Evolutionary conservation across 2,113 vertebrate genomes (phyloP).

Genomic region (Cettia cetti): DNA sequence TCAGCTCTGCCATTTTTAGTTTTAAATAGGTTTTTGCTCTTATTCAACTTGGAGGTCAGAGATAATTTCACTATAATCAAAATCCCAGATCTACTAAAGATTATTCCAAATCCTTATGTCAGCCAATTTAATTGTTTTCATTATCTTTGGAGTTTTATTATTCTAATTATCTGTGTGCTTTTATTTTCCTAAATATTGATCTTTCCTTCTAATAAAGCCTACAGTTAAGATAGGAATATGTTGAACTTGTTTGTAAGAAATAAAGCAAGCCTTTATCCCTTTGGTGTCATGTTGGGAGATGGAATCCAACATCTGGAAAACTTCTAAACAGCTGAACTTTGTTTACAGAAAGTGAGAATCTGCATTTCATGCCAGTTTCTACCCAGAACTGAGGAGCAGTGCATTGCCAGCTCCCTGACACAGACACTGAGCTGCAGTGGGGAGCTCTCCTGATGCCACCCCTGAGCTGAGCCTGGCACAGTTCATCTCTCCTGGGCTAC

Average conservation of each 20-base stretch:
- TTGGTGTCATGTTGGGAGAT: not conserved
- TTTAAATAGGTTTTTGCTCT: not conserved
- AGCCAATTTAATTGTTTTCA: not conserved
- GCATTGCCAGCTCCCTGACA: not conserved
- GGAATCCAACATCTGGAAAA: not conserved
- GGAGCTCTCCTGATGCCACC: not conserved
- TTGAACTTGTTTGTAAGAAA: not conserved
- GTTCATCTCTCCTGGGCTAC: not conserved
- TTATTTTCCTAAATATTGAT: conserved; percentile 22
- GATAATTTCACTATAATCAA: not conserved
- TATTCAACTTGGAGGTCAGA: not conserved
- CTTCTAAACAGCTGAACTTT: not conserved
- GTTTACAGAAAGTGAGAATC: not conserved
- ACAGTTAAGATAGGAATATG: not conserved
- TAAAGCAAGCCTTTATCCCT: not conserved
- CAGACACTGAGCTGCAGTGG: not conserved
- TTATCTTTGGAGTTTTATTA: conserved; percentile 19
- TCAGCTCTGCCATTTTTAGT: not conserved
- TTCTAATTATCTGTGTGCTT: conserved; percentile 15
- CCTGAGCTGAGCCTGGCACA: not conserved
- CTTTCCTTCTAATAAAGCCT: conserved; percentile 32
- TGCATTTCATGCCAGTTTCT: not conserved
- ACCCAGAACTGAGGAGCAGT: not conserved
- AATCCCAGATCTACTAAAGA: not conserved
- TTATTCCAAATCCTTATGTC: not conserved